Percentiles rank a stretch among this genome's conserved stretches.
These are phyloP conservation scores for Pipistrellus kuhlii DNA, from an alignment of 2,797 vertebrate species.

Conservation along the genomic window DNA sequence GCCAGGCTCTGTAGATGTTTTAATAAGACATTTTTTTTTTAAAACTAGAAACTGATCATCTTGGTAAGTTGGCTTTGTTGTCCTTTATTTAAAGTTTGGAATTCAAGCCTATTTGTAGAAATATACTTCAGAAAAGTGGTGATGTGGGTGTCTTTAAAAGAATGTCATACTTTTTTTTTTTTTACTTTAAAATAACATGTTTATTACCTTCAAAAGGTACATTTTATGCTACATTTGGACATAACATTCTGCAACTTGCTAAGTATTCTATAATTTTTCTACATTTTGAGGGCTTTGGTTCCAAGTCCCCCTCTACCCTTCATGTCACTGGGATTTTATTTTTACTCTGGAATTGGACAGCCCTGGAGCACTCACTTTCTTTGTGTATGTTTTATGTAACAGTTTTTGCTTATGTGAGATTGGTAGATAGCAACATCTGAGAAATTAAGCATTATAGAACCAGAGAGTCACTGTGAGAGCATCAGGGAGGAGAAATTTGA, in stretches of 20 bases:
- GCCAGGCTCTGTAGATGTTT: neutral
- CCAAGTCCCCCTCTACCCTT: neutral
- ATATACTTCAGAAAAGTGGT: neutral
- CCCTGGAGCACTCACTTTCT: neutral
- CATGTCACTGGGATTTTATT: neutral
- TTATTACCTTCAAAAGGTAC: conserved; percentile 51
- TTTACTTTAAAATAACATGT: neutral
- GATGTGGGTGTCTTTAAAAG: neutral
- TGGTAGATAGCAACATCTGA: neutral
- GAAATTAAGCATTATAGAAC: neutral
- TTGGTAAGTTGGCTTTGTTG: neutral
- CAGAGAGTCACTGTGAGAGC: neutral
- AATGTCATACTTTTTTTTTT: neutral
- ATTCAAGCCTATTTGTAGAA: neutral
- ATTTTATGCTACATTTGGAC: conserved; percentile 5
- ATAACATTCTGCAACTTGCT: conserved; percentile 16
- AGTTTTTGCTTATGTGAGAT: neutral
- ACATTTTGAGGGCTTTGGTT: neutral
- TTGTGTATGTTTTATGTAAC: neutral
- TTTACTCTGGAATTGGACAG: neutral
- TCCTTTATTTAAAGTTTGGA: neutral
- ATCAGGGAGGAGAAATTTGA: neutral
- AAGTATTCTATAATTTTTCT: conserved; percentile 1
- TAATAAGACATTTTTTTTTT: neutral
- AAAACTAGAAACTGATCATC: neutral